Conservation (phyloP, 2,888 invertebrate genomes). For the Eledona agricola region DNA sequence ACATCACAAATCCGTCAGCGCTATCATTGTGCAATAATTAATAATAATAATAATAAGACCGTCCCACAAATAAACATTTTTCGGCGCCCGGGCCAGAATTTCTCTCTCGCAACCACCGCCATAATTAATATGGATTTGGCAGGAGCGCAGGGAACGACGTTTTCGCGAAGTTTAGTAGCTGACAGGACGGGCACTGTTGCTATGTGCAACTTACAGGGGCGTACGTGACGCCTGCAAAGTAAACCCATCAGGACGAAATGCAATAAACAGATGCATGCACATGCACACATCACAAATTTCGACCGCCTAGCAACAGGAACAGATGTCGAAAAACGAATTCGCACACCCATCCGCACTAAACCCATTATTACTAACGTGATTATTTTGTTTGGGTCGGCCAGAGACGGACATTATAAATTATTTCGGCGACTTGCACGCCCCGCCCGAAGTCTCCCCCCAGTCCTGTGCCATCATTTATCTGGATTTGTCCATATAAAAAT, state of each 20-base stretch:
- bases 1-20: constrained; percentile 12
- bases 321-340: constrained; percentile 30
- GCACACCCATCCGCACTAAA: constrained; percentile 21
- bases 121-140: constrained; percentile 33
- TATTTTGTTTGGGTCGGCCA: not conserved
- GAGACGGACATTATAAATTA: constrained; percentile 1
- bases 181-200: constrained; percentile 21
- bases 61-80: constrained; percentile 1
- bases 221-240: constrained; percentile 30
- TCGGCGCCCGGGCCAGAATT: no score
- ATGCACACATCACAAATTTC: constrained; percentile 16
- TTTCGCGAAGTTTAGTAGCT: constrained; percentile 26
- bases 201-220: constrained; percentile 29
- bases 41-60: constrained; percentile 1
- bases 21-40: constrained; percentile 22
- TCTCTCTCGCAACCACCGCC: constrained; percentile 2
- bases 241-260: constrained; percentile 33
- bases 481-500: constrained; percentile 13
- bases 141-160: constrained; percentile 19
- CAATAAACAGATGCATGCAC: constrained; percentile 33
- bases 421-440: not conserved
- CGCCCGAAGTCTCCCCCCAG: no score
- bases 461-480: constrained; percentile 22
- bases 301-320: constrained; percentile 33
- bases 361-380: constrained; percentile 9